These are phyloP conservation scores for Murina feae DNA, from an alignment of 2,113 vertebrate genomes.

Conservation along the genomic window DNA sequence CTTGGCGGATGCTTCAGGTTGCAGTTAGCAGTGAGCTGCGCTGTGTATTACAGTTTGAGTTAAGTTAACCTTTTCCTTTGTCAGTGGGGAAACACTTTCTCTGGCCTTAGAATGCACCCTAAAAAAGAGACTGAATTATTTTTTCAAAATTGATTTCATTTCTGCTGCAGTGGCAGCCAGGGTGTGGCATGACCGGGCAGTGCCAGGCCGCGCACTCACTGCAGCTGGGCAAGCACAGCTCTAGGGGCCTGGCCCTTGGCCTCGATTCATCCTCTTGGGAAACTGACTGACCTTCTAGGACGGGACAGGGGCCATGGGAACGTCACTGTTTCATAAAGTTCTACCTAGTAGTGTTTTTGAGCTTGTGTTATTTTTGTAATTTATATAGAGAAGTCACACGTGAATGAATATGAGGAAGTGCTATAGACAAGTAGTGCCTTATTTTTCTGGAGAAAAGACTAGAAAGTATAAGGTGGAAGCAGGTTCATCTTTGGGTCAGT, in stretches of 20 bases:
- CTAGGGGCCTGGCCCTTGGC: background rate
- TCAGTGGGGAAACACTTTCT: background rate
- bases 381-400: background rate
- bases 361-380: background rate
- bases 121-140: background rate
- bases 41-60: background rate
- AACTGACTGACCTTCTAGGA: too few relatives aligned
- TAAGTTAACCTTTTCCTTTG: background rate
- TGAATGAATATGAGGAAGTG: background rate
- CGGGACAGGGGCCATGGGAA: too few relatives aligned
- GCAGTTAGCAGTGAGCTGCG: too few relatives aligned
- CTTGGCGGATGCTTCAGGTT: background rate
- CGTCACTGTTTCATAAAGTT: background rate
- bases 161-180: rapidly evolving
- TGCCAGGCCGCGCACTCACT: too few relatives aligned
- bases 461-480: background rate
- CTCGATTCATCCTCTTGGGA: rapidly evolving
- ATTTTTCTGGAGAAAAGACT: background rate
- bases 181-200: rapidly evolving
- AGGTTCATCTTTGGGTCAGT: rapidly evolving
- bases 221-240: rapidly evolving
- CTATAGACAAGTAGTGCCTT: background rate
- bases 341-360: background rate
- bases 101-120: background rate
- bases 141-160: background rate